Base-by-base conservation (phyloP, 2,888 invertebrate genomes). In the Campoletis raptor region DNA sequence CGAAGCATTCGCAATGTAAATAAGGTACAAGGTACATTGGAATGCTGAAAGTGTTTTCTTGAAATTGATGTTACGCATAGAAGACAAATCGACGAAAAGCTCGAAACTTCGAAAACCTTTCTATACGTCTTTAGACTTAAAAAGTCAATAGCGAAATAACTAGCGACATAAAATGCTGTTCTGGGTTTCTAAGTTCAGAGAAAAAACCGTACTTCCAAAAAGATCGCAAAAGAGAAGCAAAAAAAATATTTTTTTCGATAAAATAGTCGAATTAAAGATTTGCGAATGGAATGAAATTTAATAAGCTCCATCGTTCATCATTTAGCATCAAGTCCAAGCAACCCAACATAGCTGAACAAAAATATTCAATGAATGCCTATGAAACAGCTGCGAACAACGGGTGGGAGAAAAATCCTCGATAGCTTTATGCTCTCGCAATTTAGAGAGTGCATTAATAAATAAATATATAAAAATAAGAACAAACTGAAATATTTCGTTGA, bases 61-160 rank as follows among this genome's bases (percentile, higher is more conserved):
- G 79, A 85, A 85, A 87, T 79, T 87, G 78, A 87, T 79, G 57
- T 74, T 69, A 84, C 69, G 40, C 73, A 73, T 61, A 36, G 45
- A 30, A 66, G 78, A 81, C 57, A 69, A 81, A 84, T 82, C 54
- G 74, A 57, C 74, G 57, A 70, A 81, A 52, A 21, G 18, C 24
- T 73, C 5, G 15, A n/a, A 45, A 21, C 15, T 37, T 52, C 52
- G 36, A 37, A 15, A 45, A 37, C 12, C 7, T 57, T 61, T 61
- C 30, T 30, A 30, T 15, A n/a, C n/a, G 30, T 24, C 1, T 3
- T 0, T 15, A 15, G 12, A 61, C 61, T 61, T 61, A 30, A 7
- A 8, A 30, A 61, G 15, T 15, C 30, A 30, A 30, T 61, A 30
- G 30, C 5, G 30, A 61, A 61, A 30, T 61, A 6, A 57, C 30